Conservation (phyloP, 2,888 invertebrate species). For the Erebia ligea region DNA sequence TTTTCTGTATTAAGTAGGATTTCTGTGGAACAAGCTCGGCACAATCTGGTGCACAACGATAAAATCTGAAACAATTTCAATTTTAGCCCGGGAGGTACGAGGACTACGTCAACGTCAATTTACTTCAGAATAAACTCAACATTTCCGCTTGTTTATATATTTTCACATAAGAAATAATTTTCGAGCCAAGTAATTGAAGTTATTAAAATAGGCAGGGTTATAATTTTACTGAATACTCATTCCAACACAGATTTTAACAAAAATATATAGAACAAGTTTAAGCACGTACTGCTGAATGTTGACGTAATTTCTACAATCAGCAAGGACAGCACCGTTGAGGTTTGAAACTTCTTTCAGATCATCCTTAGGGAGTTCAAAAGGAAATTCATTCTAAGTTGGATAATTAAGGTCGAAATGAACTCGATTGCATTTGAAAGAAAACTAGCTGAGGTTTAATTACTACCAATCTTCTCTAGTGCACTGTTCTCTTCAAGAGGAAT, state of each 20-base stretch:
- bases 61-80: slow-evolving; percentile 19
- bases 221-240: neutral
- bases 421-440: slow-evolving; percentile 14
- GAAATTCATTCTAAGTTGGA: slow-evolving; percentile 9
- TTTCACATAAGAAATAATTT: slow-evolving; percentile 7
- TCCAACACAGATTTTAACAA: neutral
- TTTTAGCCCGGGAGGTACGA: slow-evolving; percentile 4
- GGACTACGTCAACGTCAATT: slow-evolving; percentile 17
- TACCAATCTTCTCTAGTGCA: slow-evolving; percentile 2
- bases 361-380: slow-evolving; percentile 11
- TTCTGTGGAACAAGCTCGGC: slow-evolving; percentile 6
- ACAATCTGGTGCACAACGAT: slow-evolving; percentile 16
- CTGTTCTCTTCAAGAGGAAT: slow-evolving; percentile 3
- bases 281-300: slow-evolving; percentile 14
- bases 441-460: slow-evolving; percentile 12
- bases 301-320: slow-evolving; percentile 1
- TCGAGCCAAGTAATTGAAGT: neutral
- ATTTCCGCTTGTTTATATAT: slow-evolving; percentile 13
- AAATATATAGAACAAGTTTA: neutral
- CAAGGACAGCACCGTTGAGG: neutral
- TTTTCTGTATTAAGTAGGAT: slow-evolving; percentile 4
- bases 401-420: slow-evolving; percentile 18
- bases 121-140: slow-evolving; percentile 16
- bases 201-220: neutral
- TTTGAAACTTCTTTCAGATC: slow-evolving; percentile 7